phyloP scores from a whole-genome alignment of 2,113 vertebrate species.

The Oenanthe oenanthe region DNA sequence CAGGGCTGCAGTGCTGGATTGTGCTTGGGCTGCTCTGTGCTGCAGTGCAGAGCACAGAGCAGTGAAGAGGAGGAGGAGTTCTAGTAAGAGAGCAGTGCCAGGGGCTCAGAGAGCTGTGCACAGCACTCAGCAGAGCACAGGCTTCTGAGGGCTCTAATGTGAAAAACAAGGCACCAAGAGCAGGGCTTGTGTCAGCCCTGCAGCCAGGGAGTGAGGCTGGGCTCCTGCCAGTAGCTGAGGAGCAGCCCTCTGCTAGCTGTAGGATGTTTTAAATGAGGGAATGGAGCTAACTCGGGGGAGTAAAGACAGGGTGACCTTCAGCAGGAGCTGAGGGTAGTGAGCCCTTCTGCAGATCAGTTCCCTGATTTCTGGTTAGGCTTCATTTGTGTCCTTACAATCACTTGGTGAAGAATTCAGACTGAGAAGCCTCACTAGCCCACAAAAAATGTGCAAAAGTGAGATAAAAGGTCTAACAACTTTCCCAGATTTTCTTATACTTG shows the following conservation, averaged over 20 bases:
- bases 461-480: not conserved
- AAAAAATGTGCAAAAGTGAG: not conserved
- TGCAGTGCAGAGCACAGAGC: not conserved
- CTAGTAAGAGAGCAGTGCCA: not conserved
- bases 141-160: not conserved
- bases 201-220: not conserved
- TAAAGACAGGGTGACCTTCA: not conserved
- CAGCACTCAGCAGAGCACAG: rapidly evolving
- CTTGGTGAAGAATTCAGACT: not conserved
- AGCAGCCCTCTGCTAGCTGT: not conserved
- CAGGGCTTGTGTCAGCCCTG: not conserved
- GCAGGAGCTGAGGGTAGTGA: not conserved
- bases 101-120: rapidly evolving
- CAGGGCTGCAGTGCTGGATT: not conserved
- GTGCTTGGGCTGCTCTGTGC: rapidly evolving
- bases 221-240: not conserved
- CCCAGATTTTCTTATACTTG: not conserved
- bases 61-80: not conserved
- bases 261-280: not conserved
- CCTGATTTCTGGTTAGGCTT: not conserved
- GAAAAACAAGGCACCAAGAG: not conserved
- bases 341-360: not conserved
- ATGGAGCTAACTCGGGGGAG: not conserved
- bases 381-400: not conserved
- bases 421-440: not conserved